Evolutionary conservation across 1,140 invertebrate genomes (phyloP).

Genomic region (Phthorimaea operculella): DNA sequence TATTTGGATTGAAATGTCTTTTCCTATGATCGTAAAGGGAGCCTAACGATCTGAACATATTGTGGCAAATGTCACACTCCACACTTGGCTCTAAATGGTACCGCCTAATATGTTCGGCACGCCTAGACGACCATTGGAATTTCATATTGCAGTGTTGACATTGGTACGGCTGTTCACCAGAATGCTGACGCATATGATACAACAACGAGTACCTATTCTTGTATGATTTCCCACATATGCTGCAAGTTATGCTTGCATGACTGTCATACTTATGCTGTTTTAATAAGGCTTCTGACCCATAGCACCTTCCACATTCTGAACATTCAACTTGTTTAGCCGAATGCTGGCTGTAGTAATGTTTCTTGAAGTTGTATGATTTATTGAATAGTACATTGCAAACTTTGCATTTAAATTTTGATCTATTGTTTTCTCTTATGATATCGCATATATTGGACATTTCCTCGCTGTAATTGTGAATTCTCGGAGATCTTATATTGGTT

Average conservation of each 20-base stretch:
- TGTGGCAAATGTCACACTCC: constrained; percentile 6
- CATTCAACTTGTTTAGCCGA: constrained; percentile 4
- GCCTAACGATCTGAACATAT: neutral
- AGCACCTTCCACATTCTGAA: neutral
- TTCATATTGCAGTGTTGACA: neutral
- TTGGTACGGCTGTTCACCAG: constrained; percentile 2
- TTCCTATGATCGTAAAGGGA: constrained; percentile 14
- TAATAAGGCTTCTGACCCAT: constrained; percentile 3
- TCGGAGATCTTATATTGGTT: neutral
- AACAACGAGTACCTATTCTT: neutral
- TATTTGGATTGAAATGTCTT: constrained; percentile 19
- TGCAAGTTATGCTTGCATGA: neutral
- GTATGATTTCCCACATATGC: constrained; percentile 2
- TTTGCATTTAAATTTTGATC: neutral
- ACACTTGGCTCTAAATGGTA: neutral
- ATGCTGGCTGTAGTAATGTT: constrained; percentile 7
- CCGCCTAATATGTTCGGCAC: neutral
- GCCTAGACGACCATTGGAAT: neutral
- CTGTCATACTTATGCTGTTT: neutral
- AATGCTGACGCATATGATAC: constrained; percentile 2
- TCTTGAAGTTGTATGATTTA: constrained; percentile 2
- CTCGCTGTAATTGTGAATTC: neutral
- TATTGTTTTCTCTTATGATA: neutral
- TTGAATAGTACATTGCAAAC: neutral
- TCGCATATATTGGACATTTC: neutral